Evolutionary conservation across 2,888 invertebrate genomes (phyloP), one percentile per base, ranked within the genome.

Genomic region (Charanyca ferruginea): DNA sequence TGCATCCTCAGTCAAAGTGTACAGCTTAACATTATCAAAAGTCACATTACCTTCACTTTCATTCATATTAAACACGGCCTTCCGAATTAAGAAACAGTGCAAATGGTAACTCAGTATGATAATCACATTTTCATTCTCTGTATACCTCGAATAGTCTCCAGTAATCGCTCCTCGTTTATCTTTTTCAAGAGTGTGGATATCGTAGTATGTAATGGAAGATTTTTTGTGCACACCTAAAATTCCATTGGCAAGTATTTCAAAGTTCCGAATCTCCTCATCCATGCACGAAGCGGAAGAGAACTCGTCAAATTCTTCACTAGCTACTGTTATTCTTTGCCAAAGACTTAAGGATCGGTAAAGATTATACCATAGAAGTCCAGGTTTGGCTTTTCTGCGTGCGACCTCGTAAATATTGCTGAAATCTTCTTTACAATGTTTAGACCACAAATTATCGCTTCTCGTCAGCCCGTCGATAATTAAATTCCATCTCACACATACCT

Each of bases 341-440:
- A 93, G 81, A 0, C 86, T 66, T 0, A 95, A 59, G 0, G 92
- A 92, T 5, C 89, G 87, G 64, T 94, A 95, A 4, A 94, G 75
- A 66, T 91, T 79, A 54, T 80, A 90, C 91, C 92, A 94, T 0
- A 71, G 54, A 0, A 90, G 42, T 0, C 86, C 85, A 0, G 77
- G 52, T 0, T 80, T 80, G 0, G 88, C 66, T 47, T 92, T 93
- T 2, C 61, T 52, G 1, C 86, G 80, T 0, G 92, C 93, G 0
- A 66, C 53, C 44, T 69, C 48, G 35, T 85, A 91, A 0, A 89
- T 61, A 0, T 69, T 65, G 0, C 59, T 66, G 32, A 85, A 95
- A 22, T 95, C 93, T 0, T 41, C 49, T 61, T 73, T 71, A 63
- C 94, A 94, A 49, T 87, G 73, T 9, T 68, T 63, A 7, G 66